Base-by-base conservation (phyloP, 2,888 invertebrate species). In the Pseudanteris insignis region DNA sequence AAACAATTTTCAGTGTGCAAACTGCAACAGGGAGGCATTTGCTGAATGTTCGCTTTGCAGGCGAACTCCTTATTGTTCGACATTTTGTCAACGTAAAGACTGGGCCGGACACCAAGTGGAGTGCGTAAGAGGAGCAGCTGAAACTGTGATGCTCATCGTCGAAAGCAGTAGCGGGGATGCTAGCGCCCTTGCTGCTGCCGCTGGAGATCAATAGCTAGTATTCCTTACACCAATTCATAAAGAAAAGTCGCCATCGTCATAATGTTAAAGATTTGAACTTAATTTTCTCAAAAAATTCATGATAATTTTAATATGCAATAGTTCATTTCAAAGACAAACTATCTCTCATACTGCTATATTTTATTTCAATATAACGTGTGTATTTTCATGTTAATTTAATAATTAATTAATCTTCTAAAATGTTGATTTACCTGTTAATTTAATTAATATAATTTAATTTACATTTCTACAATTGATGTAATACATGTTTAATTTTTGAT, bases 11-110 rank as follows among this genome's bases (percentile, higher is more conserved):
- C 64, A 93, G 91, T 94, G 94, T 81, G 91, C 91, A 40, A 94
- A 94, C 78, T 94, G 94, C 77, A 91, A 93, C 79, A 85, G 93
- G 58, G 92, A 92, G 76, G 93, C 93, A 6, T 86, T 90, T 38
- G 91, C 92, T 0, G 92, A 93, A 77, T 94, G 94, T 77, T 93
- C 93, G 0, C 81, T 92, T 28, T 94, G 94, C 73, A 86, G 92
- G 40, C 85, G 90, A 60, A 92, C 92, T 8, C 92, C 92, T 6
- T 94, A 94, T 79, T 94, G 94, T 79, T 92, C 93, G 4, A 91
- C 90, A 2, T 93, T 91, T 81, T 94, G 94, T 80, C 93, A 94
- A 81, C 87, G 92, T 65, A 93, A 92, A 79, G 93, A 94, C 81
- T 94, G 93, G 93, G 88, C 87, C 9, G 86, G 89, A 26, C 93